A percentile compares a stretch with the other conserved stretches of the same genome.
Conservation (phyloP, 2,888 invertebrate genomes). For the Heteromyza rotundicornis region DNA sequence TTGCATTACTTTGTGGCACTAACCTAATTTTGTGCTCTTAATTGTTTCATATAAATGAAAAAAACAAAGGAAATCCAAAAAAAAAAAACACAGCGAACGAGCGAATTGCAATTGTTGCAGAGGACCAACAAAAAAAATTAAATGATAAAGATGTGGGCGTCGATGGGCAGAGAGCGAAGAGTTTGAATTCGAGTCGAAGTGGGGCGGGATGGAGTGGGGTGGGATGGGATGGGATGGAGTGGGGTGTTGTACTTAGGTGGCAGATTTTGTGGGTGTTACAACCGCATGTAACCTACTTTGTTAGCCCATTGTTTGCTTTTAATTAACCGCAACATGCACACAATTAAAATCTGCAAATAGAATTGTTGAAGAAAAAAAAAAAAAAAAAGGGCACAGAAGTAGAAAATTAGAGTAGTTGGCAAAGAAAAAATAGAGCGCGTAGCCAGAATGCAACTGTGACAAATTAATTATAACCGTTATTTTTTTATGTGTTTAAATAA, state of each 20-base stretch:
- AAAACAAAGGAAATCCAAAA: constrained; percentile 36
- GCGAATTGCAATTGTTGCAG: constrained; percentile 6
- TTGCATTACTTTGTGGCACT: constrained; percentile 48
- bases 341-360: constrained; percentile 45
- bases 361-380: no score
- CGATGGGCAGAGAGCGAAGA: no score
- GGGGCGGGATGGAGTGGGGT: not conserved
- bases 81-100: not conserved
- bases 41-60: constrained; percentile 51
- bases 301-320: constrained; percentile 53
- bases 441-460: no score
- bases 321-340: constrained; percentile 50
- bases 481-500: no score
- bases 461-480: no score
- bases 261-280: no score
- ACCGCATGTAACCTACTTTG: constrained; percentile 46
- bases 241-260: no score
- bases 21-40: constrained; percentile 54
- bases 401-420: no score
- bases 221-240: not conserved
- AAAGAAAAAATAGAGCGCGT: no score
- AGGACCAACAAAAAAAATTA: not conserved
- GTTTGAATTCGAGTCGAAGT: not conserved
- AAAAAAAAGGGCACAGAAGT: no score
- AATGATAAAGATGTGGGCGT: not conserved